A percentile compares a stretch with the other conserved stretches of the same genome.
These are phyloP conservation scores for Panzeria rudis DNA, from an alignment of 2,888 invertebrate genomes.

Conservation along the genomic window DNA sequence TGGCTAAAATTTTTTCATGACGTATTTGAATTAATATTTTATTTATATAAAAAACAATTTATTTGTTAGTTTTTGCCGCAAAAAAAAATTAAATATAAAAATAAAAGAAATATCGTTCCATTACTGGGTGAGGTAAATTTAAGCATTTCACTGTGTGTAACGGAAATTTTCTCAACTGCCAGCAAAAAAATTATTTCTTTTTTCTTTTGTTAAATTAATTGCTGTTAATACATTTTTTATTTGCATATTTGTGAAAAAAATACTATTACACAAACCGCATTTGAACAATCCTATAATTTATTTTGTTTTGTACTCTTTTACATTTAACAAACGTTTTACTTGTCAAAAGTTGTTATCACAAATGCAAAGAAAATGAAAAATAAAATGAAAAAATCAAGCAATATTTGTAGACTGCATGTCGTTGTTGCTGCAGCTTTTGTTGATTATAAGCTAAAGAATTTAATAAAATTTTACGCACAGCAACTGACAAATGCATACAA, in stretches of 20 bases:
- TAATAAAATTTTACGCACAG: slow-evolving; percentile 57
- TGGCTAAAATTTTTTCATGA: slow-evolving; percentile 73
- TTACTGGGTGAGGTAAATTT: slow-evolving; percentile 55
- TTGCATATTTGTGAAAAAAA: slow-evolving; percentile 26
- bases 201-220: slow-evolving; percentile 44
- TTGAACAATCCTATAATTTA: slow-evolving; percentile 50
- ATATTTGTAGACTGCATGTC: slow-evolving; percentile 65
- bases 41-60: slow-evolving; percentile 2
- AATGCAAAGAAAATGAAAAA: not conserved
- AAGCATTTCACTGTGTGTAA: slow-evolving; percentile 40
- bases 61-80: slow-evolving; percentile 13
- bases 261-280: not conserved
- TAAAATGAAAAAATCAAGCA: not conserved
- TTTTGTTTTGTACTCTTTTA: slow-evolving; percentile 15
- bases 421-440: slow-evolving; percentile 42
- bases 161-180: slow-evolving; percentile 54
- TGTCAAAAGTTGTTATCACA: slow-evolving; percentile 54
- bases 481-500: slow-evolving; percentile 5
- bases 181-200: not conserved
- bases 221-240: slow-evolving; percentile 20
- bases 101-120: not conserved
- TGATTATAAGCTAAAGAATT: not conserved
- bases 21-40: slow-evolving; percentile 45
- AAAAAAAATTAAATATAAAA: not conserved
- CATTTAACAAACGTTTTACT: slow-evolving; percentile 48